phyloP scores from a whole-genome alignment of 2,113 vertebrate genomes.

The Arizona elegans region DNA sequence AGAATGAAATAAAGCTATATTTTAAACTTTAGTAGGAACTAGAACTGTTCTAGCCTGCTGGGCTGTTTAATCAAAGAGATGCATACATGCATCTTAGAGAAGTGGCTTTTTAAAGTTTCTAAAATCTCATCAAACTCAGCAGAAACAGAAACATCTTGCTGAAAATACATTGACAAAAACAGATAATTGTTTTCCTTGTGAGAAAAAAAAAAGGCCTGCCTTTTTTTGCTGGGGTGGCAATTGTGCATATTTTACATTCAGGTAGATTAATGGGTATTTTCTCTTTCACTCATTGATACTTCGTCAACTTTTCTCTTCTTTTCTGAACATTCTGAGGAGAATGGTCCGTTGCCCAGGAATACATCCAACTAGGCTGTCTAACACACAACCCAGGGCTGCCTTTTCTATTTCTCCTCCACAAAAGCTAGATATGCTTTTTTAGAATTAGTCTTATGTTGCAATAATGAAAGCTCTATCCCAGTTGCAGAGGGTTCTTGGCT shows the following conservation, averaged over 20 bases:
- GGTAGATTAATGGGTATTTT: neutral
- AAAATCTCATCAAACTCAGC: slow-evolving; percentile 33
- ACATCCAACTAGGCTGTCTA: neutral
- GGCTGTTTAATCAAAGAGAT: slow-evolving; percentile 1
- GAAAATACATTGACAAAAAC: slow-evolving; percentile 6
- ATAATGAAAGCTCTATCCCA: neutral
- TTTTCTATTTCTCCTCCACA: neutral
- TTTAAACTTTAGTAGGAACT: neutral
- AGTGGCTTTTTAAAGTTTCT: neutral
- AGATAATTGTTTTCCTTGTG: slow-evolving; percentile 39
- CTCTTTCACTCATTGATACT: neutral
- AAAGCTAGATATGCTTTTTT: neutral
- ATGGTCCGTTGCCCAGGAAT: neutral
- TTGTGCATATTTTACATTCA: neutral
- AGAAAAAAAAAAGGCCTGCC: slow-evolving; percentile 17
- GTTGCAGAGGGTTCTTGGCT: neutral
- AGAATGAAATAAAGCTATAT: neutral
- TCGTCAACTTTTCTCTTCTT: neutral
- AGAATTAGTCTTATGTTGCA: neutral
- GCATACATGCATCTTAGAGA: neutral
- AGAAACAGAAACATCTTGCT: neutral
- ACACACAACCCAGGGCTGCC: neutral
- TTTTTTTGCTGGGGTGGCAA: slow-evolving; percentile 17
- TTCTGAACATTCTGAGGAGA: neutral
- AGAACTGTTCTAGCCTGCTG: neutral